Evolutionary conservation across 2,797 vertebrate genomes (phyloP), one percentile per base, ranked within the genome.

Genomic region (Syngnathus acus): DNA sequence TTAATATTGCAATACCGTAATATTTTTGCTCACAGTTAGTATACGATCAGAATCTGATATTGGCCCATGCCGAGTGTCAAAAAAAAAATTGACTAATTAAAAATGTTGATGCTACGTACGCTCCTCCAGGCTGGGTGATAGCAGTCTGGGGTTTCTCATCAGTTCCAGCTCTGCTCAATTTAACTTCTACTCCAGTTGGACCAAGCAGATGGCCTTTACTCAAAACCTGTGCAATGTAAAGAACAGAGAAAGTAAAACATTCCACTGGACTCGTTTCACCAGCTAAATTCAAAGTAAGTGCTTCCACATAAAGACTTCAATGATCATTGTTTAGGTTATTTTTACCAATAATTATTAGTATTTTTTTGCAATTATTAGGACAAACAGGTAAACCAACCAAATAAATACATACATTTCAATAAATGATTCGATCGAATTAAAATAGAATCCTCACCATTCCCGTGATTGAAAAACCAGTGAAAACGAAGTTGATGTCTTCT

Each of bases 401-500:
- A 32, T 14, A 17, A 37, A 58, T 6, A 38, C 32, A 32, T 32
- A 32, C 32, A 32, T 32, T 32, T 32, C 32, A 32, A 32, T 32
- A 32, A 32, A 32, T 32, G 4, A 32, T 32, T 32, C 32, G 4
- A 32, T 32, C 32, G 4, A 32, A 32, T 32, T 32, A 32, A 32
- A 32, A 32, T 32, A 17, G 38, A 39, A 39, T 19, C 59, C 87
- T 89, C 70, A 99, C 97, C 91, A 90, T 92, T 88, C 97, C 97
- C 0, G 92, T 93, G 64, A 99, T 94, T 0, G 95, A 97, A 82
- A 99, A 99, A 3, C 97, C 97, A 0, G 94, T 99, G 78, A 99
- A 99, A 61, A 98, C 92, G 63, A 99, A 99, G 85, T 99, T 97
- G 80, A 98, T 95, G 86, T 99, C 97, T 38, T 96, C 92, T 62